Evolutionary conservation across 2,888 invertebrate genomes (phyloP), one percentile per base, ranked within the genome.

Genomic region (Polyommatus icarus): DNA sequence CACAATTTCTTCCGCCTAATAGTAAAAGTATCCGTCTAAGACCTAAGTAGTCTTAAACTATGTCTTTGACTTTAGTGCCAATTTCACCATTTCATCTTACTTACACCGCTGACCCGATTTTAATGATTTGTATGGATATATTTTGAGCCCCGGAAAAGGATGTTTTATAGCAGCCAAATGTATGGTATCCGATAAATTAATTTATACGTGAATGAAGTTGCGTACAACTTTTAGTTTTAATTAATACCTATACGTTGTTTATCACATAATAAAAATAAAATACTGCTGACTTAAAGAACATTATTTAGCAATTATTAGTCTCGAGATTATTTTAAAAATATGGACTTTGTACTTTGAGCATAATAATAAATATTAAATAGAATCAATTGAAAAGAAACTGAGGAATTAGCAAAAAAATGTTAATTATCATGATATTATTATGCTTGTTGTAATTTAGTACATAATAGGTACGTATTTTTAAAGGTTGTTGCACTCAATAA

Each of bases 241-340:
- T 61, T 59, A 20, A 18, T 12, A 24, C 20, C 7, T 2, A 15
- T 67, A 29, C 1, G 4, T 67, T 29, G 29, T 29, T 7, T 29
- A 67, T 32, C 67, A 32, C 67, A 67, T 32, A 32, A 67, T 67
- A 67, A 67, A 67, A 32, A 67, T 67, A 67, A 67, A 67, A 32
- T 67, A 29, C 29, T 32, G 67, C 67, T 29, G 15, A 67, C 61
- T 5, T 61, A 8, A 7, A n/a, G 20, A 59, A 20, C 59, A 20
- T 59, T n/a, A 15, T 20, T 20, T 59, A n/a, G 20, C 46, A 46
- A 46, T 46, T 12, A 36, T 36, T 36, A 36, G 36, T 36, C 36
- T 36, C 36, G 1, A 36, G 36, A 36, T 36, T 36, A 7, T 36
- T 36, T n/a, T 59, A 20, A 54, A 54, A 67, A 67, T 15, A 5